A percentile compares a stretch with the other conserved stretches of the same genome.
Conservation (phyloP, 2,888 invertebrate genomes). For the Pharmacophagus antenor region DNA sequence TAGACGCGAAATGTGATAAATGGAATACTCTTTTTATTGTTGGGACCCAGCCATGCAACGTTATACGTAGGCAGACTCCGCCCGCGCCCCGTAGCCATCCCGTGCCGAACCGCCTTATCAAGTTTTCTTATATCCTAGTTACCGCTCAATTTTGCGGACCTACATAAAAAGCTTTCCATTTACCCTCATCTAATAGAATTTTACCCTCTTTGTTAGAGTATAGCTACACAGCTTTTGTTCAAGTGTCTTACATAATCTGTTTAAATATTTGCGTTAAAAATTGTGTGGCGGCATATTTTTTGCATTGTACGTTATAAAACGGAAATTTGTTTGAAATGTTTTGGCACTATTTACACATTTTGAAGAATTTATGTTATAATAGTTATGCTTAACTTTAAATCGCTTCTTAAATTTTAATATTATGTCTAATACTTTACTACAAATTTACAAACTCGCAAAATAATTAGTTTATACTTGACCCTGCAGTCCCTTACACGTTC, state of each 20-base stretch:
- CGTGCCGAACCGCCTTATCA: constrained; percentile 63
- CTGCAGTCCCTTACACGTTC: constrained; percentile 25
- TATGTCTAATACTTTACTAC: no score
- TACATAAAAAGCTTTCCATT: constrained; percentile 61
- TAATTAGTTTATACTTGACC: background rate
- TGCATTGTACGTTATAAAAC: no score
- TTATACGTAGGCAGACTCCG: constrained; percentile 63
- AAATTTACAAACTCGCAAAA: background rate
- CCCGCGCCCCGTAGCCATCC: constrained; percentile 53
- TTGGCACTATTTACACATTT: no score
- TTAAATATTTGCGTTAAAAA: constrained; percentile 3
- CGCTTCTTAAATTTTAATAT: no score
- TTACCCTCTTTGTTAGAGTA: constrained; percentile 50
- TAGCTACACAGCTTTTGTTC: constrained; percentile 49
- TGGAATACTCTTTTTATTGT: constrained; percentile 79
- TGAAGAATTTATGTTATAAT: background rate
- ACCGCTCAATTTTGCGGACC: constrained; percentile 72
- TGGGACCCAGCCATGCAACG: constrained; percentile 68
- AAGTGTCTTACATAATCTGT: constrained; percentile 34
- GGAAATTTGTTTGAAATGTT: no score
- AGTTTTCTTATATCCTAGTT: constrained; percentile 75
- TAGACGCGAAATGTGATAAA: constrained; percentile 81
- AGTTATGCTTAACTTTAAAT: background rate
- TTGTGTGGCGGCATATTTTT: background rate
- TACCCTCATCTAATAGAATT: constrained; percentile 59